phyloP scores from a whole-genome alignment of 2,888 invertebrate genomes.

The Drepanosiphum platanoidis region DNA sequence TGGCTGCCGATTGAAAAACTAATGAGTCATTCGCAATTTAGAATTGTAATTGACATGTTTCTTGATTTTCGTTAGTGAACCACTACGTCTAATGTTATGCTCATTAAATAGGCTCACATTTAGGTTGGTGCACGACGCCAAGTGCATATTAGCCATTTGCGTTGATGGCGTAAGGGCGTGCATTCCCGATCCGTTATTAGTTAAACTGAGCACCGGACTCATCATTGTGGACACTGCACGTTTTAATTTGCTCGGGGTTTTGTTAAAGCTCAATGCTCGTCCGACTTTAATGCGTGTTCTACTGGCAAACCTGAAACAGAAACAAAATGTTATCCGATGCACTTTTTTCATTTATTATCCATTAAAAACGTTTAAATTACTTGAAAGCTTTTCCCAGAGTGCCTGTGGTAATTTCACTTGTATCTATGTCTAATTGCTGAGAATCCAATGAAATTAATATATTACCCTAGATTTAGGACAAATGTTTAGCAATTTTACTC shows the following conservation, averaged over 20 bases:
- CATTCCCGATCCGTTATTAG: conserved; percentile 43
- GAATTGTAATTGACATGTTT: conserved; percentile 29
- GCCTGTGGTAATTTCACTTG: conserved; percentile 85
- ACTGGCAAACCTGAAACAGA: conserved; percentile 74
- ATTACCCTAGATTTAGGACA: conserved; percentile 75
- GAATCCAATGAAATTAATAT: conserved; percentile 82
- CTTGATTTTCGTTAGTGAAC: conserved; percentile 53
- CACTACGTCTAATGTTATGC: conserved; percentile 33
- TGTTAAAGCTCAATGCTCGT: conserved; percentile 93
- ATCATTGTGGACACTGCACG: conserved; percentile 95
- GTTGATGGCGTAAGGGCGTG: conserved; percentile 61
- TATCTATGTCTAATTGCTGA: conserved; percentile 86
- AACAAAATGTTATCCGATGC: no score
- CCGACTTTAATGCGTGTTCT: conserved; percentile 88
- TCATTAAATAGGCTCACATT: conserved; percentile 65
- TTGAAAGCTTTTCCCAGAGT: conserved; percentile 91
- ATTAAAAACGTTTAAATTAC: conserved; percentile 67
- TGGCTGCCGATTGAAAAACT: conserved; percentile 33
- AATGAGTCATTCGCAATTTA: conserved; percentile 37
- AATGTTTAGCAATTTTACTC: neutral
- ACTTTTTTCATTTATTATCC: neutral
- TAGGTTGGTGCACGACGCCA: conserved; percentile 74
- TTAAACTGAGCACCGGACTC: conserved; percentile 74
- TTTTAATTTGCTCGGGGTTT: conserved; percentile 92
- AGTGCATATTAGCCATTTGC: conserved; percentile 65